Base-by-base conservation (phyloP, 2,113 vertebrate species). In the Otolemur garnettii region DNA sequence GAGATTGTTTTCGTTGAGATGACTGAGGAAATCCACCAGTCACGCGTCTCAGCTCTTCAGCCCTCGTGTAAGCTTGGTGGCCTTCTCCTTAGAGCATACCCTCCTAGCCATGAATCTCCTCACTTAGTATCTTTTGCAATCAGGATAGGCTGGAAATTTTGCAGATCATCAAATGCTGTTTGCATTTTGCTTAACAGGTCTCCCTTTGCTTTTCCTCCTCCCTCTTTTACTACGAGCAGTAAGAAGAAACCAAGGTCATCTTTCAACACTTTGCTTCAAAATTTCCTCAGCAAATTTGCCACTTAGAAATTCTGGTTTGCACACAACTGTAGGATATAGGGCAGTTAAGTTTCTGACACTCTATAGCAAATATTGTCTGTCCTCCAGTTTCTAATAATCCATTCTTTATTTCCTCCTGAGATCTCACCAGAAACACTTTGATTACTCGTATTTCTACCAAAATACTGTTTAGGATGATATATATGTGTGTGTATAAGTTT, bases 191-290 rank as follows among this genome's bases (percentile, higher is more conserved):
- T 86, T 42, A 57, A 64, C 2, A 62, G 19, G 12, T 93, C 30
- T 90, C 26, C 62, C 60, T 92, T 80, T 3, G 50, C 30, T 79
- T 78, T 60, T 26, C 28, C 30, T 86, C 38, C 28, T 30, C 87
- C 60, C 28, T 83, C 42, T 69, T 94, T 81, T 64, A 87, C 38
- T 50, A 4, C 62, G 81, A 90, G 68, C 22, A 86, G 4, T n/a
- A 64, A 82, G 28, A 74, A 72, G 55, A 91, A 91, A 87, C 1
- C 14, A 94, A 57, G 42, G 42, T 93, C 21, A 17, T 69, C 59
- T 66, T 83, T 94, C n/a, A 86, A 68, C 14, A 81, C n/a, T 85
- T 92, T 53, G 15, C 33, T 85, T 94, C 17, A 30, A 85, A 85
- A 84, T 57, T 42, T 59, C 60, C 22, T 33, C 33, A 84, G 66